phyloP scores from a whole-genome alignment of 2,113 vertebrate species.

The Nothoprocta perdicaria region DNA sequence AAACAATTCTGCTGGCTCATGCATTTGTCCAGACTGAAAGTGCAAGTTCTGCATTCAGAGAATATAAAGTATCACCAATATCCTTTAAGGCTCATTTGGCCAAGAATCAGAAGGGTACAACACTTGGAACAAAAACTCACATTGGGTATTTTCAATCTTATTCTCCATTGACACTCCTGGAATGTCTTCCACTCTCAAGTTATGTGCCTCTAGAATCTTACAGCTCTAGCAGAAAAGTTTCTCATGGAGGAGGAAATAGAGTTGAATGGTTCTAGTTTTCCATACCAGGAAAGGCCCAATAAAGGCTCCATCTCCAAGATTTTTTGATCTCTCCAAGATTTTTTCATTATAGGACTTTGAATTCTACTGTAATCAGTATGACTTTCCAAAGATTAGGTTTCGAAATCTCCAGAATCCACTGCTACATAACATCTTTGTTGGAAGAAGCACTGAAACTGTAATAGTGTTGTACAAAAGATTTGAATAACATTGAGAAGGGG shows the following conservation, averaged over 20 bases:
- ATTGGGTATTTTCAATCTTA: constrained; percentile 3
- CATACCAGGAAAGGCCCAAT: background rate
- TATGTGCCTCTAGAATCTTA: constrained; percentile 15
- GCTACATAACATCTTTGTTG: background rate
- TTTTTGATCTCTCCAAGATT: background rate
- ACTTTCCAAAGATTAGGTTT: background rate
- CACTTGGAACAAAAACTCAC: background rate
- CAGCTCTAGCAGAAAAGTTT: background rate
- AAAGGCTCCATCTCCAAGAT: constrained; percentile 8
- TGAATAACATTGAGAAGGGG: background rate
- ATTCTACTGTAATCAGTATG: background rate
- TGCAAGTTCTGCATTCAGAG: background rate
- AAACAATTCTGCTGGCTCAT: background rate
- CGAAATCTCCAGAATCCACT: background rate
- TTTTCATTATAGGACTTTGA: background rate
- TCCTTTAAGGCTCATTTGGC: background rate
- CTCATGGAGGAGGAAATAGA: background rate
- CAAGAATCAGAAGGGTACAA: background rate
- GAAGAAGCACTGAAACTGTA: background rate
- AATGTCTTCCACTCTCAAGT: constrained; percentile 11
- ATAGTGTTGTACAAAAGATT: background rate
- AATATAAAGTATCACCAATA: background rate
- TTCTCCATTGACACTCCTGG: background rate
- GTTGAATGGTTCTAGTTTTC: background rate
- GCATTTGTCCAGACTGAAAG: background rate